Percentiles rank a stretch among this genome's conserved stretches.
Conservation (phyloP, 1,140 invertebrate species). For the Agrypnia vestita region DNA sequence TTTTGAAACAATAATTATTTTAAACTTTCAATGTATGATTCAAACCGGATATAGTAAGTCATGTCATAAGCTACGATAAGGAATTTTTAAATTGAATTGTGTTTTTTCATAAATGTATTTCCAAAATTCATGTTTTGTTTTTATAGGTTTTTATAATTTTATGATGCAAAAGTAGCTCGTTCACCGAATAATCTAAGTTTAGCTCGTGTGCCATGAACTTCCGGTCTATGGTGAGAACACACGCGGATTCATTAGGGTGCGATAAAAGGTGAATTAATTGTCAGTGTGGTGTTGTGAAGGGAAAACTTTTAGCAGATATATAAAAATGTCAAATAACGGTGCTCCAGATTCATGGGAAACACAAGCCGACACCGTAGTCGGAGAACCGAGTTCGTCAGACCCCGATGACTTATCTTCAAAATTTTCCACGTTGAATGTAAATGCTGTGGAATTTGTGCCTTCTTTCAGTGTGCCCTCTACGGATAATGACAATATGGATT, state of each 20-base stretch:
- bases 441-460: constrained; percentile 97
- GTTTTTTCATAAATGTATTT: constrained; percentile 6
- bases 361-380: constrained; percentile 79
- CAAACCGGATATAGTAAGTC: constrained; percentile 42
- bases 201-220: constrained; percentile 76
- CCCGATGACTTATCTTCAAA: constrained; percentile 84
- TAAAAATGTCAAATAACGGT: constrained; percentile 75
- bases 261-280: constrained; percentile 56
- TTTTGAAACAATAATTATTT: constrained; percentile 36
- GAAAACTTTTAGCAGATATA: constrained; percentile 65
- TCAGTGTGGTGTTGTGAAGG: constrained; percentile 55
- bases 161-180: background rate
- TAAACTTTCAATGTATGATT: constrained; percentile 43
- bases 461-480: constrained; percentile 84
- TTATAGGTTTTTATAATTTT: background rate
- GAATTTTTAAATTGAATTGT: constrained; percentile 10
- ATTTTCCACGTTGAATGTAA: constrained; percentile 95
- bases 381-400: constrained; percentile 76
- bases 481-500: constrained; percentile 69
- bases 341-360: constrained; percentile 85
- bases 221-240: constrained; percentile 75
- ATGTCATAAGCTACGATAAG: constrained; percentile 39
- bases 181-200: constrained; percentile 57
- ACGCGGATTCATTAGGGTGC: constrained; percentile 70
- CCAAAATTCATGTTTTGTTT: constrained; percentile 21